Conservation (phyloP, 2,888 invertebrate genomes). For the Phaedon cochleariae region DNA sequence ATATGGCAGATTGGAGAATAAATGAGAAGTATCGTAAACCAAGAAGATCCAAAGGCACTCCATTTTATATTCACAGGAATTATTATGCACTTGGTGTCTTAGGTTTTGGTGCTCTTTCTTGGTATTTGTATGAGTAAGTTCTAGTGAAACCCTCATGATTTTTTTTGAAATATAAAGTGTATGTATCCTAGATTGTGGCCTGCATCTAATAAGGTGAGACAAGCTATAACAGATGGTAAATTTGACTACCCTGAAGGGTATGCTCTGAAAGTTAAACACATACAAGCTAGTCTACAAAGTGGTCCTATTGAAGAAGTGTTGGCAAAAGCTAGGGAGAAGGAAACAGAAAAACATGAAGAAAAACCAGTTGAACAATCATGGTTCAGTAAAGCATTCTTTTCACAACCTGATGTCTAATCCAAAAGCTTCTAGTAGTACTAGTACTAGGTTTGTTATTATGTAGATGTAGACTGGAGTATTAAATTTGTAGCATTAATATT, state of each 20-base stretch:
- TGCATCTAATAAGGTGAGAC: conserved; percentile 44
- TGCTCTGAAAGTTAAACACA: conserved; percentile 32
- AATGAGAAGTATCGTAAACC: conserved; percentile 67
- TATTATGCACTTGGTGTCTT: conserved; percentile 64
- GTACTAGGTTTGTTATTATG: conserved; percentile 45
- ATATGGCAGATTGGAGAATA: conserved; percentile 56
- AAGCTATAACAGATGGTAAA: conserved; percentile 43
- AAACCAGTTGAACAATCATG: conserved; percentile 44
- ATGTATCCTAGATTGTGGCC: conserved; percentile 50
- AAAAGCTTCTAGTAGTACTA: conserved; percentile 24
- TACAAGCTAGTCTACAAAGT: conserved; percentile 23
- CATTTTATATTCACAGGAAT: conserved; percentile 68
- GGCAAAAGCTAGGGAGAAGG: conserved; percentile 42
- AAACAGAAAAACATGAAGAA: conserved; percentile 48
- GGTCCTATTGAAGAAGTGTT: conserved; percentile 40
- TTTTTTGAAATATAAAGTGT: background rate
- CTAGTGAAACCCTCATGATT: background rate
- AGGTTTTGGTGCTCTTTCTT: conserved; percentile 60
- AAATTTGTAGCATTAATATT: background rate
- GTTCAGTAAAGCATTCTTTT: conserved; percentile 42
- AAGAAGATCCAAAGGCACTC: conserved; percentile 72
- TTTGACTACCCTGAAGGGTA: conserved; percentile 48
- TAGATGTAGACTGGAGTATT: conserved; percentile 19
- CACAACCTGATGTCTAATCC: conserved; percentile 45
- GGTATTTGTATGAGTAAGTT: conserved; percentile 66